Evolutionary conservation across 2,113 vertebrate species (phyloP), one percentile per base, ranked within the genome.

Genomic region (Thalassoma bifasciatum): DNA sequence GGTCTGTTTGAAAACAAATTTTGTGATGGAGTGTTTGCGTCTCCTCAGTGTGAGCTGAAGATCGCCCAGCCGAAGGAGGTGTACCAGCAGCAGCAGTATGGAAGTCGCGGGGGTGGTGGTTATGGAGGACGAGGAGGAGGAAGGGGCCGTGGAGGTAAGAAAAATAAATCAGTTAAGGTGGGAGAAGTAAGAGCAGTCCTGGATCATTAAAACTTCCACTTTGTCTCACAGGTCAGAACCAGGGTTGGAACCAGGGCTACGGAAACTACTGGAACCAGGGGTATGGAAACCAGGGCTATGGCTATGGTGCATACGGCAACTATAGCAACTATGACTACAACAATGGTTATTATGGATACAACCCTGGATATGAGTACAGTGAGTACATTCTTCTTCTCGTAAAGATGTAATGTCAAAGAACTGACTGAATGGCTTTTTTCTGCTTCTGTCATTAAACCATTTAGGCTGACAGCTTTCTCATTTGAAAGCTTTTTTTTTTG

Each of bases 51-150:
- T 81, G 98, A 99, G 93, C 96, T 99, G 69, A 99, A 99, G 92
- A 95, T 99, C 79, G 98, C 98, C 44, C 97, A 99, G 87, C 98
- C 98, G 0, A 99, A 99, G 91, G 97, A 99, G 87, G 97, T 99
- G 19, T 99, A 99, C 91, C 98, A 99, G 88, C 97, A 98, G 90
- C 98, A 99, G 80, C 89, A 91, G 91, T 97, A 96, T 42, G 96
- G 97, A 65, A 94, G 85, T 19, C 79, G 91, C 16, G 81, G 80
- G 2, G 24, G 26, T 9, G 53, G 52, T 19, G 53, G 52, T n/a
- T 49, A 30, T 19, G 26, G 38, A 1, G 94, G 95, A 50, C 94
- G 96, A 66, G 94, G 96, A 79, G 94, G 96, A 86, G 94, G 96
- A 86, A 85, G 96, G 54, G 96, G 95, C 30, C 95, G 97, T 81